A percentile compares a stretch with the other conserved stretches of the same genome.
phyloP scores from a whole-genome alignment of 2,113 vertebrate species.

The Suricata suricatta region DNA sequence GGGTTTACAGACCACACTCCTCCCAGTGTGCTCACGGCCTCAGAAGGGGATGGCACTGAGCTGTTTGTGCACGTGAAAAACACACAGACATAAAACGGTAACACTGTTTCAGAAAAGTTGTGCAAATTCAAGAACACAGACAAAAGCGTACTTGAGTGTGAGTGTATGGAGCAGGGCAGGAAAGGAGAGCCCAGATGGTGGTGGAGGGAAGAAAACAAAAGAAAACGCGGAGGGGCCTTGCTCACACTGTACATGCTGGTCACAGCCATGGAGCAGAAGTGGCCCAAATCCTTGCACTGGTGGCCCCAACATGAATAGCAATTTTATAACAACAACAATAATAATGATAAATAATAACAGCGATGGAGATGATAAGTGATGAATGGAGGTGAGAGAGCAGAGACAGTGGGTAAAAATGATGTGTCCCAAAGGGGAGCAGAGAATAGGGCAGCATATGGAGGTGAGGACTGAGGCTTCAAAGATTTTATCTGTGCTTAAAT shows the following conservation, averaged over 20 bases:
- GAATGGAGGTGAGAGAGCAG: neutral
- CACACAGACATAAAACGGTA: neutral
- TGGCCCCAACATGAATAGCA: neutral
- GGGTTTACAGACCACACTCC: neutral
- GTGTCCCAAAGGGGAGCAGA: neutral
- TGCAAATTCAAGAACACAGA: neutral
- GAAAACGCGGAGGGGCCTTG: neutral
- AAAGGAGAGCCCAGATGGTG: neutral
- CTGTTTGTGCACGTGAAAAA: neutral
- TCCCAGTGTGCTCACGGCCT: neutral
- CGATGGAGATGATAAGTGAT: neutral
- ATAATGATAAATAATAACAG: neutral
- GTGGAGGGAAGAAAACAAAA: neutral
- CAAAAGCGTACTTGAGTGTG: neutral
- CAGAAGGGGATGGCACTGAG: too few species aligned
- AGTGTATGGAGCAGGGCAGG: neutral
- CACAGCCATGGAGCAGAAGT: neutral
- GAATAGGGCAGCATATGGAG: neutral
- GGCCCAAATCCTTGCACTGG: neutral
- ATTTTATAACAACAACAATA: neutral
- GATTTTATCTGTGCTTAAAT: neutral
- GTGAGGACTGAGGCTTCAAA: neutral
- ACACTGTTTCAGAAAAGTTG: neutral
- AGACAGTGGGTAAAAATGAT: neutral
- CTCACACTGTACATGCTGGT: neutral